These are phyloP conservation scores for Sphaeridia pumilis DNA, from an alignment of 2,888 invertebrate genomes.

Conservation along the genomic window DNA sequence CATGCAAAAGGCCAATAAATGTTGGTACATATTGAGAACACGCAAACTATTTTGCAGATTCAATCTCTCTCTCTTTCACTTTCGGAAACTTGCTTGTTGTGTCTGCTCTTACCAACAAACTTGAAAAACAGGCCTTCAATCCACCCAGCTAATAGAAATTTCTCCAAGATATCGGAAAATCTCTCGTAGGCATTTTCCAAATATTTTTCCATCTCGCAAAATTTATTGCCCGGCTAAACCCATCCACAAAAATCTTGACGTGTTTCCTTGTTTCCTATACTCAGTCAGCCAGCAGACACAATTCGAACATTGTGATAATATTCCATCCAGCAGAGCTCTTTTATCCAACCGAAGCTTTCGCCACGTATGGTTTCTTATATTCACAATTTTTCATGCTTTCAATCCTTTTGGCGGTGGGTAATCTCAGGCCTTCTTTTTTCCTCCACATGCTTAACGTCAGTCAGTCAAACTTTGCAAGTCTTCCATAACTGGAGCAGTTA, in stretches of 20 bases:
- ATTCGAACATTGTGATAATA: too few relatives aligned
- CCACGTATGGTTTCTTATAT: background rate
- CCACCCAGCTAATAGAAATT: background rate
- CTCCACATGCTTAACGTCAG: background rate
- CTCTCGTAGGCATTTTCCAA: background rate
- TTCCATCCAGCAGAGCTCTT: background rate
- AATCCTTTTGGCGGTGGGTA: too few relatives aligned
- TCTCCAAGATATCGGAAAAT: background rate
- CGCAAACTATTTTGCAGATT: too few relatives aligned
- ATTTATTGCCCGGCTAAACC: background rate
- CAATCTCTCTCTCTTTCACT: too few relatives aligned
- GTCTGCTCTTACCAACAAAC: too few relatives aligned
- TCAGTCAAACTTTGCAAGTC: background rate
- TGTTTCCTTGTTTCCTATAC: too few relatives aligned
- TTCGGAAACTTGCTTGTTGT: background rate
- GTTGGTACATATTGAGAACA: background rate
- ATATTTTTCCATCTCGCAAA: background rate
- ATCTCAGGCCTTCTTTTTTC: background rate
- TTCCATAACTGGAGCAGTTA: background rate
- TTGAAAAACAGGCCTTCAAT: too few relatives aligned
- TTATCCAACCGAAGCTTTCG: background rate
- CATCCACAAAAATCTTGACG: background rate
- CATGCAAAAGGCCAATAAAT: background rate
- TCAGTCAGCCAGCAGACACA: too few relatives aligned
- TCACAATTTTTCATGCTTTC: background rate